phyloP scores from a whole-genome alignment of 2,888 invertebrate genomes.

The Leucoptera coffeella region DNA sequence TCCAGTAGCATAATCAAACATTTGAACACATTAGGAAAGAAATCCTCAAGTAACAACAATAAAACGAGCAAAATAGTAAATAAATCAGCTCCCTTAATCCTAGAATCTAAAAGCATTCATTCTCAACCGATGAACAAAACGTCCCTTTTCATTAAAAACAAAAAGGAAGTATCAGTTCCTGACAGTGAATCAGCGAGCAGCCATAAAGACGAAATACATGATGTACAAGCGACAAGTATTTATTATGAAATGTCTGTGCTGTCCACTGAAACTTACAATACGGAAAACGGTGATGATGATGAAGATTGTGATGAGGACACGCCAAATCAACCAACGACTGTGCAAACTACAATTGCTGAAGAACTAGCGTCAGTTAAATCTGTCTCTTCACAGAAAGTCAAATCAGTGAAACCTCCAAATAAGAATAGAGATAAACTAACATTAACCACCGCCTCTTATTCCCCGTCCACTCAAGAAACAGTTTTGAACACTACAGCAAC shows the following conservation, averaged over 20 bases:
- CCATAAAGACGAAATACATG: conserved; percentile 29
- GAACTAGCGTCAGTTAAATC: conserved; percentile 18
- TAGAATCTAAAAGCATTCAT: conserved; percentile 34
- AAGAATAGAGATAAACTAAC: conserved; percentile 9
- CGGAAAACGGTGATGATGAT: conserved; percentile 24
- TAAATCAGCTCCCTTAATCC: conserved; percentile 21
- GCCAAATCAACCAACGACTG: conserved; percentile 17
- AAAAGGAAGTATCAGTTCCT: conserved; percentile 39
- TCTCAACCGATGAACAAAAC: conserved; percentile 41
- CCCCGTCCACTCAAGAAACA: too few relatives aligned
- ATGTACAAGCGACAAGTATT: conserved; percentile 45
- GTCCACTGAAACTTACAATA: conserved; percentile 39
- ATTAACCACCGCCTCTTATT: conserved; percentile 13
- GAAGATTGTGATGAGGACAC: conserved; percentile 39
- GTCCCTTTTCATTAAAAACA: conserved; percentile 46
- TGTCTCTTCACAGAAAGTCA: conserved; percentile 12
- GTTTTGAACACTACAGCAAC: conserved; percentile 25
- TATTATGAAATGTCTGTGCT: conserved; percentile 44
- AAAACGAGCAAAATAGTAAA: conserved; percentile 14
- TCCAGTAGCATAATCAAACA: conserved; percentile 48
- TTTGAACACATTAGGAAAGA: conserved; percentile 25
- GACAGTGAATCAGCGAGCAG: conserved; percentile 36
- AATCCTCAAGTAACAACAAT: conserved; percentile 16
- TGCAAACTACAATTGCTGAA: conserved; percentile 20
- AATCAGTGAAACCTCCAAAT: conserved; percentile 9